Evolutionary conservation across 1,140 invertebrate species (phyloP), one percentile per base, ranked within the genome.

Genomic region (Meloidogyne floridensis): DNA sequence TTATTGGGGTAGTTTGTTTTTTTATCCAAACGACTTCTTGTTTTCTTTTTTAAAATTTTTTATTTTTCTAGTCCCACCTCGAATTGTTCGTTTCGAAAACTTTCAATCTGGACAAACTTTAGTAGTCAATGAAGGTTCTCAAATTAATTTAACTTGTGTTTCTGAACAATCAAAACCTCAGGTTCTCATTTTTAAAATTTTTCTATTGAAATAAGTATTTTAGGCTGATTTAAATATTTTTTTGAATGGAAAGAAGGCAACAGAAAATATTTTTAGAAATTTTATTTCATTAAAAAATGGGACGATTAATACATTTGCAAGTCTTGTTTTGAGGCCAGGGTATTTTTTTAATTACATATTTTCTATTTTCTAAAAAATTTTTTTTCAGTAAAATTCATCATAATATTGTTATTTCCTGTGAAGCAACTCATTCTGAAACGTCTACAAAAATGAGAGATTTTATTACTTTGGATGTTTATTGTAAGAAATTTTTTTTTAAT

Each of bases 361-460:
- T 11, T n/a, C 4, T 56, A 42, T 10, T 15, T 10, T 1, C 9
- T 81, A 82, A 32, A 82, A 42, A 65, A 9, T n/a, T 18, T 56
- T 87, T 32, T 2, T 87, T 72, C 51, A 86, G 85, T 59, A 87
- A 84, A 82, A 79, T 75, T 20, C 85, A 87, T 54, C 84, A 86
- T 72, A 86, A 86, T 53, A 86, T 86, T 78, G 47, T 86, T 51
- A 75, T 86, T 53, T 84, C 85, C 65, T 86, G 85, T 80, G 85
- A 86, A 79, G 80, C 59, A 20, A 72, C 82, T 56, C 85, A 86
- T 20, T 47, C 74, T 20, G 82, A 87, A 74, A 86, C 86, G 4
- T 59, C 74, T n/a, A 82, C 81, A n/a, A 78, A 87, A 11, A 13
- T 82, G 1, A 73, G 85, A 3, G 81, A 84, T n/a, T 77, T 42